Evolutionary conservation across 2,888 invertebrate genomes (phyloP), one percentile per base, ranked within the genome.

Genomic region (Spilarctia lutea): DNA sequence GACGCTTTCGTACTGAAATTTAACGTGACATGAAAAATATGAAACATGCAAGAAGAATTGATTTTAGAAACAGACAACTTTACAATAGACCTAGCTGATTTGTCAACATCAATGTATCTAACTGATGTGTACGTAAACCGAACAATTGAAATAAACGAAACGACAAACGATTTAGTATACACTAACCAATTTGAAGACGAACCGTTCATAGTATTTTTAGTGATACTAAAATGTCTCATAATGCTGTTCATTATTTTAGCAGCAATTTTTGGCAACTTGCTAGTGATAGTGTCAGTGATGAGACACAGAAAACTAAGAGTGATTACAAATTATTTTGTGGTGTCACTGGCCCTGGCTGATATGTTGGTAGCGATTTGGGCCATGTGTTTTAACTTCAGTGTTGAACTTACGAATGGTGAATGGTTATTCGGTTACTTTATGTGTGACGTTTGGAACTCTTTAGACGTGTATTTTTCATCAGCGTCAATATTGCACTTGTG

Each of bases 371-470:
- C 99, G 0, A 97, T 98, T 52, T 98, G 98, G 96, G 99, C 98
- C 0, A 99, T 99, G 99, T 98, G 98, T 83, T 99, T 99, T 92
- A 99, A 99, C 96, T 98, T 98, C 83, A 98, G 98, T 88, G 98
- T 98, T 48, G 98, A 98, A 91, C 96, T 99, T 30, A 98, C 98
- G 1, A 98, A 98, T 30, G 97, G 97, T 18, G 96, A 96, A 81
- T 99, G 99, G 99, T 92, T 98, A 79, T 99, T 99, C 87, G 98
- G 98, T 0, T 97, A 97, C 86, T 98, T 98, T 88, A 98, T 99
- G 98, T 99, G 99, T 93, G 99, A 99, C 92, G 98, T 99, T 27
- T 99, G 99, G 98, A 99, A 99, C 93, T 98, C 99, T 2, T 96
- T 99, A 84, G 99, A 99, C 92, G 99, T 99, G 1, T 98, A 99